Conservation (phyloP, 2,888 invertebrate genomes). For the Lycophotia porphyrea region DNA sequence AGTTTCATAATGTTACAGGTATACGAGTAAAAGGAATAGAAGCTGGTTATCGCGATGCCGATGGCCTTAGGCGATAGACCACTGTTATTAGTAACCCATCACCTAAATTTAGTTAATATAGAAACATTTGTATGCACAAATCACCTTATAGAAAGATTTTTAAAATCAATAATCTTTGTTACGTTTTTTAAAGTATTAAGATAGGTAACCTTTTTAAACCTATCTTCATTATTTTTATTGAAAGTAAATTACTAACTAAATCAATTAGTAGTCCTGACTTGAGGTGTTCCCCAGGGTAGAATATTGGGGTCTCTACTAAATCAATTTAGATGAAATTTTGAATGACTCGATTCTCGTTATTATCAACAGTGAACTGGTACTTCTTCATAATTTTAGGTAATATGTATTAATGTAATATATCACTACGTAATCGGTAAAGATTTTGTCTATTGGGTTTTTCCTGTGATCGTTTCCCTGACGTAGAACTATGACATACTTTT, state of each 20-base stretch:
- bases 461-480: background rate
- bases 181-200: background rate
- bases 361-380: background rate
- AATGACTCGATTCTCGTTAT: background rate
- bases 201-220: background rate
- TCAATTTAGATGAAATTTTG: background rate
- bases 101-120: slow-evolving; percentile 1
- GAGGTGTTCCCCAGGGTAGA: slow-evolving; percentile 1
- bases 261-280: background rate
- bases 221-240: background rate
- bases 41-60: background rate
- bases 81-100: background rate
- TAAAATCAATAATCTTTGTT: background rate
- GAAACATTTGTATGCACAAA: background rate
- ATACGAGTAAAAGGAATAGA: background rate
- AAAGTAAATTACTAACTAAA: slow-evolving; percentile 6
- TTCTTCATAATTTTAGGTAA: background rate
- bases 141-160: background rate
- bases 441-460: background rate
- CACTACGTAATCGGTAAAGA: background rate
- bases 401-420: background rate
- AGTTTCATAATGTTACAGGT: background rate
- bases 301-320: slow-evolving; percentile 2
- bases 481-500: background rate
- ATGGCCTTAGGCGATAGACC: background rate